Evolutionary conservation across 2,888 invertebrate genomes (phyloP), one percentile per base, ranked within the genome.

Genomic region (Chrysina gloriosa): DNA sequence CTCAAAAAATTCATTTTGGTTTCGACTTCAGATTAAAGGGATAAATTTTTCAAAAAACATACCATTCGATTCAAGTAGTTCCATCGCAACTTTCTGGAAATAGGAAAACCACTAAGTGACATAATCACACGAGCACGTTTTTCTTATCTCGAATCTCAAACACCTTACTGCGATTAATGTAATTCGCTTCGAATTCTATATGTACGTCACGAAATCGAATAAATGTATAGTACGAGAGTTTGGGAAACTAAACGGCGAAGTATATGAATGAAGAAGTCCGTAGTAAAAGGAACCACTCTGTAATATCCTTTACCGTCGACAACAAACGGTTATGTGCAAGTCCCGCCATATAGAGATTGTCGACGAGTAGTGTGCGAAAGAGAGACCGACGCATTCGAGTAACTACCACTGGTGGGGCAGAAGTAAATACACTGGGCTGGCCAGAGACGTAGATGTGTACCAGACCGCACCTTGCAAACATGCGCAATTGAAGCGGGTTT

Each of bases 391-490:
- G 63, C n/a, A 11, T 54, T 31, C 69, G 39, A 69, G 58, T 61
- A 19, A 66, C 69, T 67, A 61, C 54, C 39, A 56, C 39, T 63
- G 45, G 66, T 63, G 65, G 65, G 58, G 63, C 68, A 61, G 68
- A 64, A 69, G 70, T 70, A 67, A 71, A 71, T 69, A 67, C 68
- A 54, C 63, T 67, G 70, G 70, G 70, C 61, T 47, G 47, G 65
- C 65, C 36, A 21, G 19, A 58, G 58, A 48, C 36, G 34, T 63
- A 58, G 29, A 27, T 58, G 63, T 65, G 39, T 65, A 25, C 58
- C 58, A 52, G 67, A 47, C 61, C 67, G 67, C 61, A 69, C 67
- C 63, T 64, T 52, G 54, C 54, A 54, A 52, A 54, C 65, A 21
- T 65, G 65, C 65, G 65, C 65, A 54, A n/a, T 65, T 16, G 14